These are phyloP conservation scores for Illadopsis cleaveri DNA, from an alignment of 2,113 vertebrate species.

Conservation along the genomic window DNA sequence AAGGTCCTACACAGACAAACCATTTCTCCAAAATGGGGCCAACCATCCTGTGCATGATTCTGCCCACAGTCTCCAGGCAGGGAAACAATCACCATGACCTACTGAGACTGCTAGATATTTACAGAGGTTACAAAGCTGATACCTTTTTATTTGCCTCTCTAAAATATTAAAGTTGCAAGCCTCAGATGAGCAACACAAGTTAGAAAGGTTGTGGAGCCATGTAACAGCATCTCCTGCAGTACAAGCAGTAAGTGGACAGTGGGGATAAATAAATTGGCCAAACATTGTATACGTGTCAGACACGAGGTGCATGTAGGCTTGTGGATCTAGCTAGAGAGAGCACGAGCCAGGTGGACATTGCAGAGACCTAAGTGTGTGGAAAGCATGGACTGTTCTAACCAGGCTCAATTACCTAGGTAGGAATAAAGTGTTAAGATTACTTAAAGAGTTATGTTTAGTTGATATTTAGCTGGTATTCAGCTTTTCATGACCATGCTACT, in stretches of 20 bases:
- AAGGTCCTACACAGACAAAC: not conserved
- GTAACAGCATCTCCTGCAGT: not conserved
- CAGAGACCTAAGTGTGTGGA: not conserved
- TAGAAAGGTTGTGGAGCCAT: not conserved
- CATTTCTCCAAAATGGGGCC: not conserved
- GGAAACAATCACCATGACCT: not conserved
- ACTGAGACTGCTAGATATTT: not conserved
- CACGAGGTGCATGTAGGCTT: not conserved
- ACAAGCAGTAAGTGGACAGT: not conserved
- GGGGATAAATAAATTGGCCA: not conserved
- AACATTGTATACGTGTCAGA: not conserved
- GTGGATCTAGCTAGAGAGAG: not conserved
- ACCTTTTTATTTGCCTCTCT: not conserved
- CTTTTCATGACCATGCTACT: not conserved
- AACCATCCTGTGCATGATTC: not conserved
- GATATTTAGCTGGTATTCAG: not conserved
- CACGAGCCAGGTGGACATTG: rapidly evolving
- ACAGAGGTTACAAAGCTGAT: not conserved
- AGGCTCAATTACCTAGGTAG: not conserved
- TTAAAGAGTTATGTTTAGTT: not conserved
- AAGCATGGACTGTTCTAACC: not conserved
- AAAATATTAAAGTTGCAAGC: not conserved
- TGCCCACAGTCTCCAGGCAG: not conserved
- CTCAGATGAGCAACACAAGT: not conserved
- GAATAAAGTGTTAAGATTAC: not conserved